Conservation (phyloP, 2,797 vertebrate species). For the Meda fulgida region DNA sequence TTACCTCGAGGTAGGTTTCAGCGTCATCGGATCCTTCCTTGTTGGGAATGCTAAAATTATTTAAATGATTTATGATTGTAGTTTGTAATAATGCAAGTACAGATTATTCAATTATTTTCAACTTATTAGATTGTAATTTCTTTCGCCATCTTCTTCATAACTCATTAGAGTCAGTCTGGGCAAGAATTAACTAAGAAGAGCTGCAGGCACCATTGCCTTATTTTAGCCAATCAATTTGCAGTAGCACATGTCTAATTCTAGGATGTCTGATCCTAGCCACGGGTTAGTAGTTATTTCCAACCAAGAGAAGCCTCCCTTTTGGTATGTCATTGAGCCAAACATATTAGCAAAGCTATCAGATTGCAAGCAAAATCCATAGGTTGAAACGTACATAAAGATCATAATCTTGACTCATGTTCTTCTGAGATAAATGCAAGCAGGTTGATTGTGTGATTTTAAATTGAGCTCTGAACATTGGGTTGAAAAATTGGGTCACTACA, state of each 20-base stretch:
- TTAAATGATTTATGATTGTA: constrained; percentile 11
- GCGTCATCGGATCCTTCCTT: background rate
- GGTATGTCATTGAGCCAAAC: constrained; percentile 31
- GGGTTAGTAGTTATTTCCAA: constrained; percentile 37
- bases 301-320: constrained; percentile 33
- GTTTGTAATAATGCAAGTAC: background rate
- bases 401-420: background rate
- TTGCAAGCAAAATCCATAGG: constrained; percentile 50
- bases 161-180: constrained; percentile 1
- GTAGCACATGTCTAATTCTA: constrained; percentile 12
- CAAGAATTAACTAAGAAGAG: constrained; percentile 7
- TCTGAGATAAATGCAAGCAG: constrained; percentile 11
- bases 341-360: constrained; percentile 47
- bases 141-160: constrained; percentile 8
- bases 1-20: constrained; percentile 87
- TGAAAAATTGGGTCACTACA: background rate
- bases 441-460: constrained; percentile 17
- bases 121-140: background rate
- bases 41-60: background rate
- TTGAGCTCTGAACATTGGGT: background rate
- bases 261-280: constrained; percentile 39
- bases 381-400: constrained; percentile 5
- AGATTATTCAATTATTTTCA: background rate
- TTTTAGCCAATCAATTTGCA: constrained; percentile 35
- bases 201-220: constrained; percentile 14